Evolutionary conservation across 2,888 invertebrate genomes (phyloP).

Genomic region (Caenorhabditis parvicauda): DNA sequence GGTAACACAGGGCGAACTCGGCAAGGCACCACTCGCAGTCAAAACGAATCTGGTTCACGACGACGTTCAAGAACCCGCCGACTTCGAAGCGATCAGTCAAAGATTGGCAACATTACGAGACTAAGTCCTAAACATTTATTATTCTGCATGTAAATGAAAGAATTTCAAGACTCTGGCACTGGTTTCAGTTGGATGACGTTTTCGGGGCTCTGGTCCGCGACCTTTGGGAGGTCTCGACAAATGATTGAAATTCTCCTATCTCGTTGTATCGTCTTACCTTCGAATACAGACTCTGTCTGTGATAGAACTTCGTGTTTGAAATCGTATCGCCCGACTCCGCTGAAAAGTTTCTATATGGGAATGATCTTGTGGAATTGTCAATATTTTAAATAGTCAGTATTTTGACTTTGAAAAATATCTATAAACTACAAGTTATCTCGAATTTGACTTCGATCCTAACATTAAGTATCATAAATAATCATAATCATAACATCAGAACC

Average conservation of each 20-base stretch:
- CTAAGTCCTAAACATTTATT: too few relatives aligned
- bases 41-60: conserved; percentile 31
- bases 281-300: conserved; percentile 72
- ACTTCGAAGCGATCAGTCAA: too few relatives aligned
- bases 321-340: conserved; percentile 76
- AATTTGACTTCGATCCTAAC: too few relatives aligned
- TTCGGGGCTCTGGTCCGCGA: conserved; percentile 8
- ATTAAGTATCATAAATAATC: too few relatives aligned
- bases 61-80: neutral
- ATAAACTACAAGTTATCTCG: too few relatives aligned
- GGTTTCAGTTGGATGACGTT: conserved; percentile 19
- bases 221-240: conserved; percentile 67
- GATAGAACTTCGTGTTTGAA: conserved; percentile 85
- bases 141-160: too few relatives aligned
- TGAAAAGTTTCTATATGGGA: conserved; percentile 16
- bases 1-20: conserved; percentile 58
- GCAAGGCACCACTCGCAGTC: conserved; percentile 53
- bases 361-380: neutral
- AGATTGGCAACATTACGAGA: too few relatives aligned
- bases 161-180: conserved; percentile 26
- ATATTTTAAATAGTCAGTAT: neutral
- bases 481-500: neutral
- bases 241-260: conserved; percentile 79
- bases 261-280: conserved; percentile 69
- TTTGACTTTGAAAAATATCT: neutral